These are phyloP conservation scores for Zaprionus lachaisei DNA, from an alignment of 1,140 invertebrate species.

Conservation along the genomic window DNA sequence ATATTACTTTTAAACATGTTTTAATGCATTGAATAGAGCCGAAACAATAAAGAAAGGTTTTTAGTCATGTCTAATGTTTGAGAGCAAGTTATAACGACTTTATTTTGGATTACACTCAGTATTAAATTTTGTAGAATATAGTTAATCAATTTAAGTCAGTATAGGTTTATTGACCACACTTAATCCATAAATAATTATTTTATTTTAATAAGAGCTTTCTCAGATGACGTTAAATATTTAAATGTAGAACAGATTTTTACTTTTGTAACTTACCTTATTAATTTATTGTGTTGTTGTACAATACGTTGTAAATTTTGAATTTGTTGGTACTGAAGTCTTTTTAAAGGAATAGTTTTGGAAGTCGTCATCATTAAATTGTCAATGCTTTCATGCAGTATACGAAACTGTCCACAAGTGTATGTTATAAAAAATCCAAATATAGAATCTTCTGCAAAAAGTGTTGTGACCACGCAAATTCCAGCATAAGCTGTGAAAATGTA, in stretches of 20 bases:
- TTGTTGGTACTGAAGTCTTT: constrained; percentile 21
- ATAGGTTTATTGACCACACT: too few species aligned
- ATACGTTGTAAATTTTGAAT: constrained; percentile 40
- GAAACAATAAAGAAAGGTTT: too few species aligned
- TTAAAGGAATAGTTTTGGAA: neutral
- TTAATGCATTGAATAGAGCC: too few species aligned
- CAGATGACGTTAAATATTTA: too few species aligned
- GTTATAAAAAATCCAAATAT: constrained; percentile 79
- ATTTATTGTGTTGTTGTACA: constrained; percentile 58
- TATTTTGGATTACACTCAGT: too few species aligned
- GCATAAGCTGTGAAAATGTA: constrained; percentile 79
- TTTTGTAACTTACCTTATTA: constrained; percentile 60
- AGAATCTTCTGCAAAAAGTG: constrained; percentile 80
- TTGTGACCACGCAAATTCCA: constrained; percentile 82
- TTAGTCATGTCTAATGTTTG: too few species aligned
- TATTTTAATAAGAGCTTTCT: too few species aligned
- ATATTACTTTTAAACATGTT: neutral
- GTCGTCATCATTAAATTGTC: constrained; percentile 22
- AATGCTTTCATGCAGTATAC: constrained; percentile 65
- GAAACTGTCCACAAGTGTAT: constrained; percentile 78
- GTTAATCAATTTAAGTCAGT: too few species aligned
- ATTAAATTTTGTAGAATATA: too few species aligned
- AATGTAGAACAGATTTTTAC: neutral
- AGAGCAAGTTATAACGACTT: too few species aligned
- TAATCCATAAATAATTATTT: too few species aligned